Conservation (phyloP, 2,888 invertebrate genomes). For the Caenorhabditis sp. region DNA sequence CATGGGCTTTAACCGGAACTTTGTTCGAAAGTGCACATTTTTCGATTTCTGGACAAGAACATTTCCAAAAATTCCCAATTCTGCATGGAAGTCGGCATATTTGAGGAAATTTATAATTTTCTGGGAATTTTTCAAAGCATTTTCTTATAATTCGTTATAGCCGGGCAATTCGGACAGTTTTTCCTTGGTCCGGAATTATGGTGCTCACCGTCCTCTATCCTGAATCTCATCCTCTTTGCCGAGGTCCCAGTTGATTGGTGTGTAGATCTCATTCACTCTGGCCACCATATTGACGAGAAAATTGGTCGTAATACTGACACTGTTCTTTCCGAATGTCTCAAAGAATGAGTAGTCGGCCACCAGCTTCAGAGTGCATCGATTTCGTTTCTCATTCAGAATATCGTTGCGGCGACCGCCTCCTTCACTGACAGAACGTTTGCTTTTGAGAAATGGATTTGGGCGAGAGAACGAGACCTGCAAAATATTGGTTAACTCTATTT, state of each 20-base stretch:
- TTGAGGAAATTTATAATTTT: too few species aligned
- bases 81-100: too few species aligned
- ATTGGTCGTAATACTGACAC: conserved; percentile 50
- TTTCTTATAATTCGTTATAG: too few species aligned
- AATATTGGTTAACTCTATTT: too few species aligned
- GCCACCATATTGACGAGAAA: conserved; percentile 64
- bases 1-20: too few species aligned
- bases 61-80: too few species aligned
- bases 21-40: too few species aligned
- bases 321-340: conserved; percentile 51
- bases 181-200: too few species aligned
- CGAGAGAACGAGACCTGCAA: not conserved
- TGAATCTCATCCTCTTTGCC: conserved; percentile 42
- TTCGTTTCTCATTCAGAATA: conserved; percentile 41
- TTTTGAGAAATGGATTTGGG: conserved; percentile 26
- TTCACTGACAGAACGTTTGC: not conserved
- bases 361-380: conserved; percentile 60
- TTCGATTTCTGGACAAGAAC: too few species aligned
- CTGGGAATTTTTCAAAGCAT: too few species aligned
- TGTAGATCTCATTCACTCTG: conserved; percentile 60
- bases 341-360: conserved; percentile 64
- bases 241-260: conserved; percentile 60
- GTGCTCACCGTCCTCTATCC: conserved; percentile 50
- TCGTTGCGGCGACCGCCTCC: not conserved
- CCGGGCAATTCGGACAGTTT: too few species aligned